Evolutionary conservation across 2,888 invertebrate species (phyloP).

Genomic region (Capitulum mitella): DNA sequence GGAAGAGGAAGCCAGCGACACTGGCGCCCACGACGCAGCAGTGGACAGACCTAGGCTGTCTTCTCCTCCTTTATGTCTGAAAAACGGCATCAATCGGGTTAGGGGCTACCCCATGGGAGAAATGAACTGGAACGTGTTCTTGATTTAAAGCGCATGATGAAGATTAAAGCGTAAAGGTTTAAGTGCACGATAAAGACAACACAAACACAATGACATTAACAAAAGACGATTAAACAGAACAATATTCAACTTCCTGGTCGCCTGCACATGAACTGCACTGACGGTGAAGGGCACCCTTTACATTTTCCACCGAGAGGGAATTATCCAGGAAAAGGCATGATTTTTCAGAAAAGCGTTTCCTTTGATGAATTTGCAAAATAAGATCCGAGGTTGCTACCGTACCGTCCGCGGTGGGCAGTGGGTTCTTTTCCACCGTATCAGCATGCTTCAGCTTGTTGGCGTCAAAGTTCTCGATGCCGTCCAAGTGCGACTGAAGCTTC

Average conservation of each 20-base stretch:
- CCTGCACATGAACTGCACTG: too few species aligned
- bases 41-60: too few species aligned
- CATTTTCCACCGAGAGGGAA: neutral
- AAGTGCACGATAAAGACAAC: neutral
- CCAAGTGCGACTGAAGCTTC: conserved; percentile 82
- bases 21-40: too few species aligned
- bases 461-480: conserved; percentile 53
- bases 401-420: conserved; percentile 42
- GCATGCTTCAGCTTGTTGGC: conserved; percentile 43
- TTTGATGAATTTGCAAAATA: neutral
- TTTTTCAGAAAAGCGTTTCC: neutral
- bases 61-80: neutral
- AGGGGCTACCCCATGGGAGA: too few species aligned
- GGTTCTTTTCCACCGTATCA: conserved; percentile 45
- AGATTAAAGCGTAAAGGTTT: neutral
- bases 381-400: neutral
- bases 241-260: too few species aligned
- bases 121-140: too few species aligned
- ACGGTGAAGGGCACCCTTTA: too few species aligned
- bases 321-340: neutral
- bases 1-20: too few species aligned
- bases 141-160: too few species aligned
- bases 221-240: neutral
- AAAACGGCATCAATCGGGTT: too few species aligned
- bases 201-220: neutral